A percentile compares a stretch with the other conserved stretches of the same genome.
phyloP scores from a whole-genome alignment of 1,140 invertebrate species.

The Drosophila aff. region DNA sequence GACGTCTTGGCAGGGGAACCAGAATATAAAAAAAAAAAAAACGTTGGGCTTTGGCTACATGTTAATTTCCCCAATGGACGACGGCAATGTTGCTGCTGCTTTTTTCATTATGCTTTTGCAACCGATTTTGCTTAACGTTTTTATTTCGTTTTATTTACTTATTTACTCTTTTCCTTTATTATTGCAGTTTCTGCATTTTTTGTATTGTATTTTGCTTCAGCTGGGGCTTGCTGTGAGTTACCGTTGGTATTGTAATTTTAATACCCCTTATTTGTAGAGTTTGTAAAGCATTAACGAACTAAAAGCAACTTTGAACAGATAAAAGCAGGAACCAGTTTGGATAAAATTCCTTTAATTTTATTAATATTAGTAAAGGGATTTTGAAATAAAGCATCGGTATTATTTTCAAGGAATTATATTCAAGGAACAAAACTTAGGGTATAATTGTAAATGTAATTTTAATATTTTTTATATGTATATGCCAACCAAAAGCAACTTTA shows the following conservation, averaged over 20 bases:
- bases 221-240: slow-evolving; percentile 28
- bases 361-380: background rate
- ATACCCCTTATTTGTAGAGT: background rate
- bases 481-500: background rate
- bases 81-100: background rate
- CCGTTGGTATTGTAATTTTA: slow-evolving; percentile 40
- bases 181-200: slow-evolving; percentile 30
- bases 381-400: too few relatives aligned
- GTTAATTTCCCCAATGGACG: slow-evolving; percentile 43
- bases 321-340: background rate
- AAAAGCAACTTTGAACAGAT: background rate
- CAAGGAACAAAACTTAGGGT: too few relatives aligned
- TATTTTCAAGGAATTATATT: background rate
- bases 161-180: slow-evolving; percentile 15
- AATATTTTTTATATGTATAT: too few relatives aligned
- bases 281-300: background rate
- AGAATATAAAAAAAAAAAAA: background rate
- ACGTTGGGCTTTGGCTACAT: slow-evolving; percentile 25
- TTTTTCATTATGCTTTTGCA: slow-evolving; percentile 35
- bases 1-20: slow-evolving; percentile 20
- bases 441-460: background rate
- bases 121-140: slow-evolving; percentile 13
- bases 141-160: slow-evolving; percentile 7
- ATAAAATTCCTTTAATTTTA: background rate
- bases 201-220: slow-evolving; percentile 10